Evolutionary conservation across 2,797 vertebrate species (phyloP).

Genomic region (Choloepus didactylus): DNA sequence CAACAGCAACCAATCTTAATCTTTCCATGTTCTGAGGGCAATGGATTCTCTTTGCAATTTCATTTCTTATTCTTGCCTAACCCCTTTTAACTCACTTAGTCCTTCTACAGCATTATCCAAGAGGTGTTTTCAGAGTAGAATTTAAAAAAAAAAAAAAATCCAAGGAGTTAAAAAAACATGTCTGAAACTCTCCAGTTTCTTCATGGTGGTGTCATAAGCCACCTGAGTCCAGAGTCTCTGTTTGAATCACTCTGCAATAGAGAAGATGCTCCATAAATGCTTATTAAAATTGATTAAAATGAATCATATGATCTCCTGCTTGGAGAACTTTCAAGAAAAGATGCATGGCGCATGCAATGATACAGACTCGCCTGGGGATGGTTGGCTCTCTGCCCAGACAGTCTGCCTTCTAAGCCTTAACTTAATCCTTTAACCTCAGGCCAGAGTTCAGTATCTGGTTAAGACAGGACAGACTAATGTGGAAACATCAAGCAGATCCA

Average conservation of each 20-base stretch:
- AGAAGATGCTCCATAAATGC: background rate
- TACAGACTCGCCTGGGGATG: background rate
- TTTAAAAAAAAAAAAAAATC: background rate
- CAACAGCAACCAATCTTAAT: background rate
- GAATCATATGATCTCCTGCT: slow-evolving; percentile 22
- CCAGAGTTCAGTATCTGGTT: background rate
- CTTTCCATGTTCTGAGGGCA: background rate
- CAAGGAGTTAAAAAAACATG: background rate
- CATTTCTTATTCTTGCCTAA: background rate
- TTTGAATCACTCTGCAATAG: background rate
- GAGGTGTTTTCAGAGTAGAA: background rate
- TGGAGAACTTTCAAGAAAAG: slow-evolving; percentile 63
- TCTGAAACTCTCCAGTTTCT: background rate
- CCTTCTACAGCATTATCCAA: background rate
- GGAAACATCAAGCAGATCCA: slow-evolving; percentile 27
- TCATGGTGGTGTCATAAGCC: background rate
- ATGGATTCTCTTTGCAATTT: background rate
- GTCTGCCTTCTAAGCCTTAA: background rate
- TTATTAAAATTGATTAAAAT: slow-evolving; percentile 69
- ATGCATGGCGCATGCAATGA: background rate
- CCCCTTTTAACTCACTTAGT: background rate
- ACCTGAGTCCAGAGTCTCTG: background rate
- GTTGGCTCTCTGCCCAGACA: slow-evolving; percentile 55
- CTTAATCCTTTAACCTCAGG: slow-evolving; percentile 57
- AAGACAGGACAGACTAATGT: background rate